phyloP scores from a whole-genome alignment of 2,113 vertebrate genomes.

The Camelus bactrianus region DNA sequence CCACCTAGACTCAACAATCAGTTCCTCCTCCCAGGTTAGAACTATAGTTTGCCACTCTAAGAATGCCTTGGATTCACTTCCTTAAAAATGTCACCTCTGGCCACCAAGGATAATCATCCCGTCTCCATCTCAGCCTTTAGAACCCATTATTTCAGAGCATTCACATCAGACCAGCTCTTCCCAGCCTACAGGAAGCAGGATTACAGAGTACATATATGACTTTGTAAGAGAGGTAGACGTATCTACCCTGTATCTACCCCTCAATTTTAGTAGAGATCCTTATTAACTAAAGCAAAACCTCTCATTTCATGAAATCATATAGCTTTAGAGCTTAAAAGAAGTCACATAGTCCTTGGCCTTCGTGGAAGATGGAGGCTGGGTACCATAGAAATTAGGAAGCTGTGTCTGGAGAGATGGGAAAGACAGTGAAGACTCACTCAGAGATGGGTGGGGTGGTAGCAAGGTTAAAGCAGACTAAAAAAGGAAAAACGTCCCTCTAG shows the following conservation, averaged over 20 bases:
- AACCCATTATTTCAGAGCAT: background rate
- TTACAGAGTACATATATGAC: background rate
- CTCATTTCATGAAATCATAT: slow-evolving; percentile 33
- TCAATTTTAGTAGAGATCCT: slow-evolving; percentile 28
- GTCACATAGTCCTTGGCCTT: background rate
- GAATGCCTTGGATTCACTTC: background rate
- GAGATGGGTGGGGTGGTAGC: background rate
- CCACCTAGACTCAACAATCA: background rate
- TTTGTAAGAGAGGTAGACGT: background rate
- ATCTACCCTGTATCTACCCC: background rate
- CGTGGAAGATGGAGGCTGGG: background rate
- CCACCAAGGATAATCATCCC: background rate
- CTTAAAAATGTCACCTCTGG: background rate
- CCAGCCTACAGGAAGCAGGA: background rate
- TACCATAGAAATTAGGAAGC: background rate
- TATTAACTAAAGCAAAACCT: slow-evolving; percentile 35
- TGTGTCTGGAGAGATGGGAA: background rate
- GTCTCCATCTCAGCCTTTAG: background rate
- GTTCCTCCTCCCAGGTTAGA: background rate
- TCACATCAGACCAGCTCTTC: background rate
- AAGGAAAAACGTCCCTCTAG: background rate
- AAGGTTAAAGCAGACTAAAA: background rate
- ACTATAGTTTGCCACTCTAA: background rate
- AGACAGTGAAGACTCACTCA: slow-evolving; percentile 14
- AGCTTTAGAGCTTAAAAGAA: slow-evolving; percentile 30